phyloP scores from a whole-genome alignment of 2,888 invertebrate species.

The Aphidius colemani region DNA sequence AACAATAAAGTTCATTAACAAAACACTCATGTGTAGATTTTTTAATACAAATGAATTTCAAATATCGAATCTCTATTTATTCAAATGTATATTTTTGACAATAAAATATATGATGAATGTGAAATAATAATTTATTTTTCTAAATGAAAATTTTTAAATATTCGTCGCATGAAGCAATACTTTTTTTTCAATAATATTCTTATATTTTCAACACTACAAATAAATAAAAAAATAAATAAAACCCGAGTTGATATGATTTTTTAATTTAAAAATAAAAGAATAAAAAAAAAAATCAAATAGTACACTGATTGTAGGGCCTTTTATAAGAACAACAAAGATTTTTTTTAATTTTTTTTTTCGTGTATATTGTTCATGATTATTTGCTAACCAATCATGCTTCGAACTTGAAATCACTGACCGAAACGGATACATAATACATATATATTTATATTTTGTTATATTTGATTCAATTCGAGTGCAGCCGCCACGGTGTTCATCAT shows the following conservation, averaged over 20 bases:
- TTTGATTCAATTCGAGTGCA: not conserved
- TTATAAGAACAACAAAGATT: too few relatives aligned
- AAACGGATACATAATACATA: not conserved
- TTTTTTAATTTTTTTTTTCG: too few relatives aligned
- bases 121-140: not conserved
- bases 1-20: conserved; percentile 28
- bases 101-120: not conserved
- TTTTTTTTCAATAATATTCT: too few relatives aligned
- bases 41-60: conserved; percentile 2
- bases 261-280: not conserved
- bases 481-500: conserved; percentile 25
- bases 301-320: too few relatives aligned
- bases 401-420: conserved; percentile 7
- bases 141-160: not conserved
- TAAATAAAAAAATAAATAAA: too few relatives aligned
- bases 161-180: too few relatives aligned
- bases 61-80: conserved; percentile 18
- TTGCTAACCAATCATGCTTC: conserved; percentile 11
- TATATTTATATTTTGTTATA: too few relatives aligned
- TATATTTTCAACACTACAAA: too few relatives aligned
- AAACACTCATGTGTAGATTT: conserved; percentile 17
- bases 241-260: too few relatives aligned
- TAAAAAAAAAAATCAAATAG: not conserved
- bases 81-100: conserved; percentile 6
- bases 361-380: not conserved